Percentiles rank a stretch among this genome's conserved stretches.
Conservation (phyloP, 2,113 vertebrate genomes). For the Otis tarda region DNA sequence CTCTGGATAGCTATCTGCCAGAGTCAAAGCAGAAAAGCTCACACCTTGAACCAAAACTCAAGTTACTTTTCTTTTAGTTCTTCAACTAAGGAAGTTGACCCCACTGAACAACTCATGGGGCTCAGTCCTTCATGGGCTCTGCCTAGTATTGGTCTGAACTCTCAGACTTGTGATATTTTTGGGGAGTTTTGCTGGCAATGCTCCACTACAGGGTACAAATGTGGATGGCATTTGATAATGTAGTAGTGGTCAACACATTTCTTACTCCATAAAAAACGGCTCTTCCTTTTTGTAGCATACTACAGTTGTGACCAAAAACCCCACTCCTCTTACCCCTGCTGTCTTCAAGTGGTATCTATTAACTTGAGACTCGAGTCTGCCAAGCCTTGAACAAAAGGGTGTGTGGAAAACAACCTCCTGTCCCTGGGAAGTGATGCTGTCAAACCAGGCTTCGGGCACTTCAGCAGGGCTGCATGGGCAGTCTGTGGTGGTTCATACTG, state of each 20-base stretch:
- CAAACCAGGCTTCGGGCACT: background rate
- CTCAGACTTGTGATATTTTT: background rate
- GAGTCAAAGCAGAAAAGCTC: background rate
- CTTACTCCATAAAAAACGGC: background rate
- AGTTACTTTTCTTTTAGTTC: background rate
- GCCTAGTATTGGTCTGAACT: background rate
- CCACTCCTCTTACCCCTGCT: background rate
- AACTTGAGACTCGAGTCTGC: background rate
- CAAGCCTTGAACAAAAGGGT: background rate
- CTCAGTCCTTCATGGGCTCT: background rate
- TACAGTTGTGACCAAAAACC: slow-evolving; percentile 15
- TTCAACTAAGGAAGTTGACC: background rate
- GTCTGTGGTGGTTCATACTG: background rate
- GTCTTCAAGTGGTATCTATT: background rate
- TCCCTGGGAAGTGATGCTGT: background rate
- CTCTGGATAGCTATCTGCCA: slow-evolving; percentile 19
- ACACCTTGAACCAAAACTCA: background rate
- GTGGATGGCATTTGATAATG: background rate
- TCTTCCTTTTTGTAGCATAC: slow-evolving; percentile 25
- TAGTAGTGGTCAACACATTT: slow-evolving; percentile 27
- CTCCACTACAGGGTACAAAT: background rate
- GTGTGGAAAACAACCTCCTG: background rate
- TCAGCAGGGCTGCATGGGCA: background rate
- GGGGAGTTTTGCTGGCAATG: slow-evolving; percentile 13
- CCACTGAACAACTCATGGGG: background rate